Percentiles rank a stretch among this genome's conserved stretches.
Conservation (phyloP, 2,113 vertebrate genomes). For the Callipepla californica region DNA sequence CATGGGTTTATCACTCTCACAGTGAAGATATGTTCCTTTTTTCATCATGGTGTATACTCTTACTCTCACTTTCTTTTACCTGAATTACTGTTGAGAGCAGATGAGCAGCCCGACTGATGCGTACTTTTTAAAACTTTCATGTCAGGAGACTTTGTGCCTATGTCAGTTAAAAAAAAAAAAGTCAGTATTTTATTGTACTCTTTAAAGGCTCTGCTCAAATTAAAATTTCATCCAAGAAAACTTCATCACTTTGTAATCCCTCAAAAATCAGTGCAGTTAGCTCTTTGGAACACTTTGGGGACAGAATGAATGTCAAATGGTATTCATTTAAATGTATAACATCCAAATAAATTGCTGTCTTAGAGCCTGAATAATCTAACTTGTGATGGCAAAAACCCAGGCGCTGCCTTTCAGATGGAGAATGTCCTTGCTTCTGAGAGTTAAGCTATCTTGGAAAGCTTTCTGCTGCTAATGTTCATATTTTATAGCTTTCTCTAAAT, state of each 20-base stretch:
- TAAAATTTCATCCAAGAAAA: conserved; percentile 51
- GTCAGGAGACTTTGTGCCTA: background rate
- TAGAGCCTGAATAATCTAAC: conserved; percentile 6
- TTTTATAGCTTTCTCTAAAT: conserved; percentile 35
- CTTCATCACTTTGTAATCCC: conserved; percentile 17
- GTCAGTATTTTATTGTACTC: background rate
- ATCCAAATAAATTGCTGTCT: background rate
- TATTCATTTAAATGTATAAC: conserved; percentile 40
- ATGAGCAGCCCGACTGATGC: background rate
- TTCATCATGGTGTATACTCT: background rate
- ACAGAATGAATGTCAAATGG: conserved; percentile 12
- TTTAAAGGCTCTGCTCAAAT: conserved; percentile 24
- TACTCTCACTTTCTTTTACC: conserved; percentile 5
- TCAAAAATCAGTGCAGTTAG: conserved; percentile 25
- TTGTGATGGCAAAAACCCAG: conserved; percentile 12
- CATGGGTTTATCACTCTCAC: background rate
- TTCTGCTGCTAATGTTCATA: background rate
- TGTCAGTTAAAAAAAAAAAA: background rate
- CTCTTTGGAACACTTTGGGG: background rate
- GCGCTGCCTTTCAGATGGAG: background rate
- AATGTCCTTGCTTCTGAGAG: conserved; percentile 9
- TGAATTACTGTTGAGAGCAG: background rate
- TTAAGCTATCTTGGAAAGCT: background rate
- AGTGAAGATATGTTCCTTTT: background rate
- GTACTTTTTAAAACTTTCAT: conserved; percentile 14